These are phyloP conservation scores for Nyctibius bracteatus DNA, from an alignment of 2,113 vertebrate genomes.

Conservation along the genomic window DNA sequence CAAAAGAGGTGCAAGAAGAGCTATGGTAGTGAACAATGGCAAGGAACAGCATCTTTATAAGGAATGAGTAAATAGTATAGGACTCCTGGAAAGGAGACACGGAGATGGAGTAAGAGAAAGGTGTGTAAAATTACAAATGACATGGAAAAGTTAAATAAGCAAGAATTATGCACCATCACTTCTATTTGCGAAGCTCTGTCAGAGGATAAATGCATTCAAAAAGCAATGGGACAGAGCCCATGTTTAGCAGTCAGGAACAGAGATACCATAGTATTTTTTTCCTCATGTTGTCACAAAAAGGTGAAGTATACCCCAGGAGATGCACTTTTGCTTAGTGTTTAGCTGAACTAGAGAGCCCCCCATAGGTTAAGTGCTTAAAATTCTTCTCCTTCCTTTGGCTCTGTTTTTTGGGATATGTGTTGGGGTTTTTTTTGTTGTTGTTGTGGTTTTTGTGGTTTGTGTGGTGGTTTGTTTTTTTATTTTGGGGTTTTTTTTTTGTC, in stretches of 20 bases:
- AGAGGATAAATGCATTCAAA: not conserved
- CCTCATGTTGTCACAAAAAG: not conserved
- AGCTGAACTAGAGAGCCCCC: not conserved
- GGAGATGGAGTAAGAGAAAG: not conserved
- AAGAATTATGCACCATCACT: not conserved
- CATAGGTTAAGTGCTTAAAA: not conserved
- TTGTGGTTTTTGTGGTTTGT: not conserved
- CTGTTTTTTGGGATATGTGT: not conserved
- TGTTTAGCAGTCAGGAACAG: not conserved
- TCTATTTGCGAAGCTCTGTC: not conserved
- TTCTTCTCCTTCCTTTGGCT: not conserved
- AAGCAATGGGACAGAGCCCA: not conserved
- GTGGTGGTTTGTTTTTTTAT: no score
- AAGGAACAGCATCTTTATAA: not conserved
- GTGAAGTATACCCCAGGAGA: not conserved
- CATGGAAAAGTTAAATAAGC: not conserved
- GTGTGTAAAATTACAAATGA: not conserved
- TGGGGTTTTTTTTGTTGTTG: not conserved
- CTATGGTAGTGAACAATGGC: not conserved
- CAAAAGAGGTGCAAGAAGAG: not conserved
- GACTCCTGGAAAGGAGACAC: not conserved
- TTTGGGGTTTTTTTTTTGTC: not conserved
- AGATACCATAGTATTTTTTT: not conserved
- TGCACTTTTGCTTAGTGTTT: not conserved
- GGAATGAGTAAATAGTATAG: not conserved